Evolutionary conservation across 2,113 vertebrate genomes (phyloP), one percentile per base, ranked within the genome.

Genomic region (Anoura caudifer): DNA sequence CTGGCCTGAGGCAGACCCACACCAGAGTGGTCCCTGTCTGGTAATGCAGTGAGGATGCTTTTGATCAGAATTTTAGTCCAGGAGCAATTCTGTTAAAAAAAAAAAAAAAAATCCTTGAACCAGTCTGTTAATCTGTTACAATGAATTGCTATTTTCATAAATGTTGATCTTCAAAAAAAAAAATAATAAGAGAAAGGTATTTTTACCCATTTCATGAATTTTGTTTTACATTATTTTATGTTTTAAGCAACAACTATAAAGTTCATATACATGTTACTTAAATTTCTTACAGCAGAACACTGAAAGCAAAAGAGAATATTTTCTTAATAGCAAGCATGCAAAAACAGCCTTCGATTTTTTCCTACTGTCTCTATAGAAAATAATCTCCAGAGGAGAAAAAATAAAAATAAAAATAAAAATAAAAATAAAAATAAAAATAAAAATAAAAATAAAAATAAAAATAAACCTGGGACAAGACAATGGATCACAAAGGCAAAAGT

Each of bases 351-450:
- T 81, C 20, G 69, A 36, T 90, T 69, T 75, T 73, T 80, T 70
- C 7, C 61, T 87, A 87, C 22, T 89, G 5, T n/a, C 28, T 80
- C 50, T 91, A 50, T 7, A 84, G 12, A n/a, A 96, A 95, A 91
- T 96, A 91, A 59, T 7, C 2, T 11, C 28, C 14, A 76, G 14
- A 50, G 72, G 16, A 79, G 16, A 52, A 65, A 95, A 80, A 83
- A 59, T 41, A 31, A n/a, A n/a, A 65, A 80, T 54, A 90, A 95
- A 95, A 90, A 36, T 65, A 56, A 94, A 94, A 65, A 80, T 54
- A 90, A 95, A 95, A 90, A 36, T 65, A 56, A 94, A 94, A 65
- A 80, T 54, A 90, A 95, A 95, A 90, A 36, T 65, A 56, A 94
- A 94, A n/a, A n/a, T n/a, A n/a, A n/a, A n/a, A n/a, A n/a, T n/a